phyloP scores from a whole-genome alignment of 92 coral and sea anemone species.

The Heteractis magnifica region DNA sequence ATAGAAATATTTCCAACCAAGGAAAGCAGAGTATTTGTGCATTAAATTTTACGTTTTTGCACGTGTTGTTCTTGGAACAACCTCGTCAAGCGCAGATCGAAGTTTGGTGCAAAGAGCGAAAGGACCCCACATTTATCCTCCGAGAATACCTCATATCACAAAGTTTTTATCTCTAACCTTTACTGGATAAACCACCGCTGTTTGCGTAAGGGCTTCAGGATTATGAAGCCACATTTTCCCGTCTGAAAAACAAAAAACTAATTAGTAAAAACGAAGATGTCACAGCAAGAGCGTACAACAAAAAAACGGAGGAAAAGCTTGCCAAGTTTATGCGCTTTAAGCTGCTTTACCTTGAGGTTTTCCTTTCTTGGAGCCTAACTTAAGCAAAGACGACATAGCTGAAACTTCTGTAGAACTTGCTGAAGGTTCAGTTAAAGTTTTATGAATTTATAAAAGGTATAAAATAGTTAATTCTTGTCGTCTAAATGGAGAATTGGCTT shows the following conservation, averaged over 20 bases:
- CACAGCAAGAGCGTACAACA: background rate
- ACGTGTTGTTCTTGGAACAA: conserved; percentile 5
- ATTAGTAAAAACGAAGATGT: background rate
- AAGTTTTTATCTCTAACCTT: conserved; percentile 58
- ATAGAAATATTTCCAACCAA: background rate
- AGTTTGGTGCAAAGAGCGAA: background rate
- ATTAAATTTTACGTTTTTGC: background rate
- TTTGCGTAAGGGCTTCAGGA: conserved; percentile 71
- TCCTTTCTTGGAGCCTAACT: conserved; percentile 59
- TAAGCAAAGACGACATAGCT: conserved; percentile 58
- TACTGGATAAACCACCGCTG: conserved; percentile 72
- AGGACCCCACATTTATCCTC: background rate
- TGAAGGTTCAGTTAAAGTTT: background rate
- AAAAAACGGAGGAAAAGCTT: conserved; percentile 11
- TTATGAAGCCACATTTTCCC: conserved; percentile 89
- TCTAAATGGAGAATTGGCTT: background rate
- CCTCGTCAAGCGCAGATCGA: background rate
- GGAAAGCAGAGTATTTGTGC: background rate
- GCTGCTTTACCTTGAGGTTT: conserved; percentile 53
- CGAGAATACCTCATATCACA: background rate
- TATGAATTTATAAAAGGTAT: background rate
- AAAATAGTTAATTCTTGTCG: background rate
- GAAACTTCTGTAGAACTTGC: background rate
- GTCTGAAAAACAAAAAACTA: conserved; percentile 20
- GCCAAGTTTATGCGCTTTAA: background rate